These are phyloP conservation scores for Hirtodrosophila histrioides DNA, from an alignment of 2,888 invertebrate genomes.

Conservation along the genomic window DNA sequence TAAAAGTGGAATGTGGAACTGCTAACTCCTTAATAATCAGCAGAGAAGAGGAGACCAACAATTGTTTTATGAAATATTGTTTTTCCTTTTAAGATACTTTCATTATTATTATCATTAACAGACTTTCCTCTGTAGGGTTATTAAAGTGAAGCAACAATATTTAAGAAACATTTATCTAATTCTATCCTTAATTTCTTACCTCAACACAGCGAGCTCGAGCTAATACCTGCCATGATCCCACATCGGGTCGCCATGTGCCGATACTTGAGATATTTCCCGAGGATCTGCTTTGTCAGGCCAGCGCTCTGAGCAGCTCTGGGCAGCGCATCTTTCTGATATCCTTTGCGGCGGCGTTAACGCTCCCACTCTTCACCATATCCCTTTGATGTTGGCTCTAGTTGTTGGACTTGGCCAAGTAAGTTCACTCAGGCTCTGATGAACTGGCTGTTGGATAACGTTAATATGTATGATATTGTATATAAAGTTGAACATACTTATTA, in stretches of 20 bases:
- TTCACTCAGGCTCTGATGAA: conserved; percentile 15
- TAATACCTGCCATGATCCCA: conserved; percentile 89
- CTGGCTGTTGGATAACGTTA: conserved; percentile 14
- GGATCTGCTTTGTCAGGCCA: conserved; percentile 93
- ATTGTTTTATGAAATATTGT: too few relatives aligned
- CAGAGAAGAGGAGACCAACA: too few relatives aligned
- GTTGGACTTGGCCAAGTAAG: conserved; percentile 44
- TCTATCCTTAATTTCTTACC: not conserved
- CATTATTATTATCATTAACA: not conserved
- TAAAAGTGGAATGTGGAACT: too few relatives aligned
- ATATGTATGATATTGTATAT: conserved; percentile 71
- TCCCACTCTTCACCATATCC: conserved; percentile 77
- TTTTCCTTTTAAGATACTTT: too few relatives aligned
- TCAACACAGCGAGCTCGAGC: conserved; percentile 86
- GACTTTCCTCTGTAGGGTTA: conserved; percentile 5
- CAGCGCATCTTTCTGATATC: conserved; percentile 83
- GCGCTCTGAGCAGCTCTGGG: conserved; percentile 90
- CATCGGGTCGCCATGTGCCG: conserved; percentile 87
- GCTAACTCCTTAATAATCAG: too few relatives aligned
- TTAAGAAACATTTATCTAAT: not conserved
- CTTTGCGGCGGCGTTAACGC: conserved; percentile 78
- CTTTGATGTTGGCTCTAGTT: conserved; percentile 78
- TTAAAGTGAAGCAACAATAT: not conserved
- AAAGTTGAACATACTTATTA: conserved; percentile 31
- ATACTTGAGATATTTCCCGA: conserved; percentile 91